phyloP scores from a whole-genome alignment of 1,140 invertebrate genomes.

The Lepidurus arcticus region DNA sequence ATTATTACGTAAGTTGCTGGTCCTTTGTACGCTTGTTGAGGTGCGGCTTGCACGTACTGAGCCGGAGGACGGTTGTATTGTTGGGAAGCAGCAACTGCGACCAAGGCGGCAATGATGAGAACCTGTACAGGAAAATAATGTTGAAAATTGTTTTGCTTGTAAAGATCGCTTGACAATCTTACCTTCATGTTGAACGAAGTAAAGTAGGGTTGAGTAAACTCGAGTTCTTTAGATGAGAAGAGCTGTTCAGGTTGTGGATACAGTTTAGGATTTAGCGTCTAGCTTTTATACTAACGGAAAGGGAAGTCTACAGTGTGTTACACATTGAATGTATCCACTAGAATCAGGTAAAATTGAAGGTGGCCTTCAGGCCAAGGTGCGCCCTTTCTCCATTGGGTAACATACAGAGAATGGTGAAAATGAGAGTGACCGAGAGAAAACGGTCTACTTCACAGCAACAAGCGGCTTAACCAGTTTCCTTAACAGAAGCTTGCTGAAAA shows the following conservation, averaged over 20 bases:
- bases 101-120: constrained; percentile 25
- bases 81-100: constrained; percentile 27
- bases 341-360: neutral
- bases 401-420: neutral
- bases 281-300: neutral
- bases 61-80: constrained; percentile 13
- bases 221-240: neutral
- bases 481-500: neutral
- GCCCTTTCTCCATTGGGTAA: constrained; percentile 6
- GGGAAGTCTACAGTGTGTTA: neutral
- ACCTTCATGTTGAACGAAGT: neutral
- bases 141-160: neutral
- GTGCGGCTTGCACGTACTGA: neutral
- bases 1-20: neutral
- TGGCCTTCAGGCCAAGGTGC: constrained; percentile 12
- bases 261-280: neutral
- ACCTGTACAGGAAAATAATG: neutral
- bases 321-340: neutral
- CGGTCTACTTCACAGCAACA: neutral
- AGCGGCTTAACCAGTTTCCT: neutral
- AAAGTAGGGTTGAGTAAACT: neutral
- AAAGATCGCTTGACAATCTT: neutral
- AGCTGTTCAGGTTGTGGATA: neutral
- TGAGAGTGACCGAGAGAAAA: neutral
- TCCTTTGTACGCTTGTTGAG: neutral